Conservation (phyloP, 2,888 invertebrate genomes). For the Cistogaster globosa region DNA sequence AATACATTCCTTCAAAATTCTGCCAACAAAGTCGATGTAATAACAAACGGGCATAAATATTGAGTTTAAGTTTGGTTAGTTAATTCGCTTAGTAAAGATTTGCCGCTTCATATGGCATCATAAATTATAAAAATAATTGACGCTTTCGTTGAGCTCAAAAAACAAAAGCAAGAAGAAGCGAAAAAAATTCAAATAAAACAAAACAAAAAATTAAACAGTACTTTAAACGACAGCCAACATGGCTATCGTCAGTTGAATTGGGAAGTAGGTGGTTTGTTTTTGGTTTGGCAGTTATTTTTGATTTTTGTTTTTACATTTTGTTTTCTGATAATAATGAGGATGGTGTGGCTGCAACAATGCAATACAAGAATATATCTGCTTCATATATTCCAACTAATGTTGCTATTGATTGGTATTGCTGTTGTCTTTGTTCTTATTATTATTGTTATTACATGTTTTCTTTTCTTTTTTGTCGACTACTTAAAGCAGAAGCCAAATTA, state of each 20-base stretch:
- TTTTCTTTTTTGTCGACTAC: background rate
- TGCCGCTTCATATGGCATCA: conserved; percentile 69
- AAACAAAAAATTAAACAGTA: background rate
- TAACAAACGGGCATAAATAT: conserved; percentile 10
- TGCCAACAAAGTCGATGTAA: background rate
- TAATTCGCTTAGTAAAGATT: conserved; percentile 62
- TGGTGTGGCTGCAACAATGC: conserved; percentile 30
- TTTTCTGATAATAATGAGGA: conserved; percentile 19
- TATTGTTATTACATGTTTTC: background rate
- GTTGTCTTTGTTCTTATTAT: conserved; percentile 23
- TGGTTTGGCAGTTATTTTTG: conserved; percentile 29
- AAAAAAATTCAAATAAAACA: background rate
- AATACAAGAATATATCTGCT: conserved; percentile 32
- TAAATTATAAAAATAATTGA: conserved; percentile 74
- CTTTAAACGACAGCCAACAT: conserved; percentile 57
- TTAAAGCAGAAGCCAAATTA: conserved; percentile 52
- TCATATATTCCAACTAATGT: conserved; percentile 42
- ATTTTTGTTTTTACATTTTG: background rate
- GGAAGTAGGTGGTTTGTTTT: conserved; percentile 38
- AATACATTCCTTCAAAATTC: conserved; percentile 16
- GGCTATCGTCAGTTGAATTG: conserved; percentile 59
- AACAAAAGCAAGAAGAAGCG: background rate
- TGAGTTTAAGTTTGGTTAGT: conserved; percentile 22
- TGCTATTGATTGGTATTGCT: conserved; percentile 4
- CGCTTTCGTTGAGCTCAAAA: conserved; percentile 72